Percentiles rank a stretch among this genome's conserved stretches.
Conservation (phyloP, 2,113 vertebrate genomes). For the Indicator indicator region DNA sequence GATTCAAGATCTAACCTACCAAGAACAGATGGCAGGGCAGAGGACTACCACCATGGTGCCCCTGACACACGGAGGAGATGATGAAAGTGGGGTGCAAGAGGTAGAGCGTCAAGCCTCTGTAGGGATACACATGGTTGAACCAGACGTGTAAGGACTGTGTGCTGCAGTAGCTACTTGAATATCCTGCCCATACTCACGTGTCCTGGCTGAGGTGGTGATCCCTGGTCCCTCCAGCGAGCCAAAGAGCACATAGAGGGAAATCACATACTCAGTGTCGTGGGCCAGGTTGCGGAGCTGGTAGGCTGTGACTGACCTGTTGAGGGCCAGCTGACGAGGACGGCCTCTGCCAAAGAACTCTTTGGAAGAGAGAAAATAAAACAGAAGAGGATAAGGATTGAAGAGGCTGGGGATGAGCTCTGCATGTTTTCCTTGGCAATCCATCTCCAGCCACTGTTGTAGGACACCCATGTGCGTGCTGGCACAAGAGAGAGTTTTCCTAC, state of each 20-base stretch:
- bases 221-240: constrained; percentile 83
- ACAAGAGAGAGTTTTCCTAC: neutral
- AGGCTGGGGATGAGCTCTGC: neutral
- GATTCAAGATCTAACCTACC: neutral
- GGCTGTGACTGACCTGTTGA: constrained; percentile 78
- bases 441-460: neutral
- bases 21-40: neutral
- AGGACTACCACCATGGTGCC: neutral
- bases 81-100: neutral
- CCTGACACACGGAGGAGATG: neutral
- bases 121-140: neutral
- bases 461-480: fast-evolving
- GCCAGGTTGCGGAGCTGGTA: constrained; percentile 79
- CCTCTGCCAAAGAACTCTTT: constrained; percentile 84
- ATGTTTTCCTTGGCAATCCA: no score
- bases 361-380: neutral
- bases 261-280: constrained; percentile 86
- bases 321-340: constrained; percentile 82
- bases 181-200: constrained; percentile 75
- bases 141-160: fast-evolving
- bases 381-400: neutral
- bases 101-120: neutral
- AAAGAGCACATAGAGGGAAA: constrained; percentile 89
- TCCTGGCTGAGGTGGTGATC: constrained; percentile 83
- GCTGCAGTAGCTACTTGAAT: fast-evolving